A percentile compares a stretch with the other conserved stretches of the same genome.
These are phyloP conservation scores for Melanostoma scalare DNA, from an alignment of 2,888 invertebrate genomes.

Conservation along the genomic window DNA sequence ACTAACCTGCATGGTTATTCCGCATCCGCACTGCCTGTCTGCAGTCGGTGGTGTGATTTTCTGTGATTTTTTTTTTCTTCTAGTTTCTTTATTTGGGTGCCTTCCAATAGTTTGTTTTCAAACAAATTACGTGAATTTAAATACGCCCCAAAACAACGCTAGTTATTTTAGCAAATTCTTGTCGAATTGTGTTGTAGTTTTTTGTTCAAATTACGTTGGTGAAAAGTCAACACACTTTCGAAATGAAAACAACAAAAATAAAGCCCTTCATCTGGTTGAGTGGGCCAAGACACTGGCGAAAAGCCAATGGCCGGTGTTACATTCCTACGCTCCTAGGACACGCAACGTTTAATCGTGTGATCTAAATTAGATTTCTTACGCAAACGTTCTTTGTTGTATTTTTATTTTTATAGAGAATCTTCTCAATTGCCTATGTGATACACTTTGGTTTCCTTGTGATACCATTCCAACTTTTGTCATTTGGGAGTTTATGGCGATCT, in stretches of 20 bases:
- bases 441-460: conserved; percentile 8
- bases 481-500: no score
- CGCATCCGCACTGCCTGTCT: not conserved
- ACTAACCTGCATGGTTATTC: conserved; percentile 24
- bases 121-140: conserved; percentile 43
- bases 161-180: conserved; percentile 5
- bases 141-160: not conserved
- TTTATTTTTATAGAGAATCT: not conserved
- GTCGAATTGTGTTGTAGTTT: not conserved
- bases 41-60: conserved; percentile 31
- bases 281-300: conserved; percentile 43
- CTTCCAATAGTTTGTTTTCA: conserved; percentile 58
- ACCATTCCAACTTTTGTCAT: not conserved
- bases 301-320: conserved; percentile 52
- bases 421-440: not conserved
- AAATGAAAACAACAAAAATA: conserved; percentile 24
- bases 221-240: conserved; percentile 55
- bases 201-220: not conserved
- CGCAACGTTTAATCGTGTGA: conserved; percentile 23
- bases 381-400: not conserved
- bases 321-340: conserved; percentile 40
- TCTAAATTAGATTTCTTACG: conserved; percentile 9
- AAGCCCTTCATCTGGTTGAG: conserved; percentile 39
- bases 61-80: conserved; percentile 6
- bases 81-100: conserved; percentile 18